Evolutionary conservation across 2,113 vertebrate genomes (phyloP).

Genomic region (Pithys albifrons): DNA sequence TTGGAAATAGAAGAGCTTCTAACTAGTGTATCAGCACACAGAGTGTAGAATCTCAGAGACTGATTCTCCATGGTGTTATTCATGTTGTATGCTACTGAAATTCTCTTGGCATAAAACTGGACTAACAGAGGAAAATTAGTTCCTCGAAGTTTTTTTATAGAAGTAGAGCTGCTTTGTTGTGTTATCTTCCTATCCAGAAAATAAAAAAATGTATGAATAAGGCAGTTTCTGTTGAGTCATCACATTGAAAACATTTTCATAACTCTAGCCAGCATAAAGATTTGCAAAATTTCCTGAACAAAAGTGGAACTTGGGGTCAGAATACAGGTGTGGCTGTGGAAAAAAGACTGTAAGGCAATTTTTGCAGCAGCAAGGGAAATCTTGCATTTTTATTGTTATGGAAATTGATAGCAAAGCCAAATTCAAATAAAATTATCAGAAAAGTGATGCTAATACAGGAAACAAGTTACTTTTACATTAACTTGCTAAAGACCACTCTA

Average conservation of each 20-base stretch:
- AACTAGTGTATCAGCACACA: background rate
- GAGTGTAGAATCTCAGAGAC: background rate
- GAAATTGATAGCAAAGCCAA: background rate
- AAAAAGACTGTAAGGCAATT: background rate
- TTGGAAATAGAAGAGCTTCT: background rate
- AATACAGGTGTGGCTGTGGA: background rate
- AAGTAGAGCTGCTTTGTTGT: background rate
- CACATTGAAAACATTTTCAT: background rate
- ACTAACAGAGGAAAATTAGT: conserved; percentile 28
- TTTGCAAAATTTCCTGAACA: background rate
- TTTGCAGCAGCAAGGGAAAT: background rate
- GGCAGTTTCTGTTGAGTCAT: conserved; percentile 41
- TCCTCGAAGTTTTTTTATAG: background rate
- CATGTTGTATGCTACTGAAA: background rate
- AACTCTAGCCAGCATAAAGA: background rate
- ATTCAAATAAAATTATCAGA: background rate
- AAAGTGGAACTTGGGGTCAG: background rate
- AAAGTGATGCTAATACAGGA: background rate
- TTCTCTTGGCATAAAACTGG: background rate
- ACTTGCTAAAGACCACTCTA: background rate
- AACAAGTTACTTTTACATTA: background rate
- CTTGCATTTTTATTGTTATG: background rate
- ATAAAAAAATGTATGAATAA: conserved; percentile 47
- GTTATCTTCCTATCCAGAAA: background rate
- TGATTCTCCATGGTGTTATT: background rate